A percentile compares a stretch with the other conserved stretches of the same genome.
phyloP scores from a whole-genome alignment of 1,140 invertebrate species.

The Panagrolaimus sp. region DNA sequence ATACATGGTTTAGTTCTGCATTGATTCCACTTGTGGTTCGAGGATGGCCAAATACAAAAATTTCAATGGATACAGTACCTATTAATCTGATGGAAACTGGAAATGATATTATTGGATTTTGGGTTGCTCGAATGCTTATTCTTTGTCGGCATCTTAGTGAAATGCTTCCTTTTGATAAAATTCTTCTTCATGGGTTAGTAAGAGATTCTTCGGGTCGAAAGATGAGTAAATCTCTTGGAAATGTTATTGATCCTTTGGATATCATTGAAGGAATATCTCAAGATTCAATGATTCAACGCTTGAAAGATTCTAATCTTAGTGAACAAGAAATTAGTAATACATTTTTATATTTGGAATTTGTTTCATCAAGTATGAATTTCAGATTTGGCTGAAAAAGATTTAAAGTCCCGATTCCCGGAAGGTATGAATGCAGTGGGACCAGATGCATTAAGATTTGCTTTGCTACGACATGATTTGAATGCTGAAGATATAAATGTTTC shows the following conservation, averaged over 20 bases:
- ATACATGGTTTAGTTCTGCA: conserved; percentile 99
- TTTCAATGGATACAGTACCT: conserved; percentile 71
- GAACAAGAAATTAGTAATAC: conserved; percentile 42
- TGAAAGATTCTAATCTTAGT: conserved; percentile 39
- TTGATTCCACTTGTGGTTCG: conserved; percentile 93
- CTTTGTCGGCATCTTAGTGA: conserved; percentile 76
- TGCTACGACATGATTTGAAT: conserved; percentile 75
- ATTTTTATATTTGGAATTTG: background rate
- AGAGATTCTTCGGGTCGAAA: conserved; percentile 92
- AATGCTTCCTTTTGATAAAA: conserved; percentile 58
- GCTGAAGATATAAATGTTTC: conserved; percentile 80
- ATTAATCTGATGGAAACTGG: conserved; percentile 89
- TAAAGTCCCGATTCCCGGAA: conserved; percentile 70
- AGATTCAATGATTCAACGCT: conserved; percentile 64
- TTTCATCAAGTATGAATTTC: conserved; percentile 12
- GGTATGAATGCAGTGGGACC: conserved; percentile 97
- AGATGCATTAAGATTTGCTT: conserved; percentile 88
- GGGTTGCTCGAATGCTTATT: conserved; percentile 94
- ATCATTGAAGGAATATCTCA: conserved; percentile 82
- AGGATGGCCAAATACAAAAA: conserved; percentile 71
- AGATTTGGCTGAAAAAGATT: conserved; percentile 38
- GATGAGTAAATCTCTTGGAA: conserved; percentile 97
- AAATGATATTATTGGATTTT: conserved; percentile 97
- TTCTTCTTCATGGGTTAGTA: conserved; percentile 92
- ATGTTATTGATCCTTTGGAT: conserved; percentile 95